Evolutionary conservation across 2,113 vertebrate genomes (phyloP), one percentile per base, ranked within the genome.

Genomic region (Pangasianodon hypophthalmus): DNA sequence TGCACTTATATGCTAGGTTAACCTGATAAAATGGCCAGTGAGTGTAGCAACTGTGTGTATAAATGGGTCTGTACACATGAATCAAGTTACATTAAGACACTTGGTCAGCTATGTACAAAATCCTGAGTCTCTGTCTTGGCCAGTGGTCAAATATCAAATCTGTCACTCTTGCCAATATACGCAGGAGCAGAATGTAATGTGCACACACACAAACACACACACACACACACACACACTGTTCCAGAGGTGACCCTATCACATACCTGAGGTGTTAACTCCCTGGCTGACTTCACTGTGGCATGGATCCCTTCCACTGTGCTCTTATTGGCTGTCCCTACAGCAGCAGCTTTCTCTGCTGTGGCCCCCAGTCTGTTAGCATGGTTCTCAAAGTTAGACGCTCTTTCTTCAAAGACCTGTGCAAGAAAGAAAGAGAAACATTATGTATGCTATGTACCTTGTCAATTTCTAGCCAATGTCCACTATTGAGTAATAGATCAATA

Each of bases 211-310:
- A 81, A 48, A 54, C 50, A 81, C 50, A 81, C 48, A n/a, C 46
- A 52, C 48, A 81, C 60, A 69, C 41, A 85, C 46, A 26, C 86
- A 77, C 52, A 84, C 29, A 69, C 62, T 75, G 75, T 64, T 80
- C 48, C 21, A 41, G 69, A 26, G 24, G 11, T 81, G 73, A 88
- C 21, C 50, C 32, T 73, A 24, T 85, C 60, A 75, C 87, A 58
- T 90, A 99, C 98, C 98, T 99, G 98, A 60, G 98, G 98, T 0
- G 98, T 99, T 87, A 99, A 96, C 56, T 99, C 98, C 86, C 98
- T 96, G 41, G 98, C 96, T 0, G 98, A 97, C 94, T 99, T 99
- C 93, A 99, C 98, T 0, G 98, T 96, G 0, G 97, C 97, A 91
- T 99, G 98, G 87, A 99, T 99, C 64, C 98, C 98, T 92, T 99